A percentile compares a stretch with the other conserved stretches of the same genome.
Conservation (phyloP, 2,888 invertebrate species). For the Zelleria hepariella region DNA sequence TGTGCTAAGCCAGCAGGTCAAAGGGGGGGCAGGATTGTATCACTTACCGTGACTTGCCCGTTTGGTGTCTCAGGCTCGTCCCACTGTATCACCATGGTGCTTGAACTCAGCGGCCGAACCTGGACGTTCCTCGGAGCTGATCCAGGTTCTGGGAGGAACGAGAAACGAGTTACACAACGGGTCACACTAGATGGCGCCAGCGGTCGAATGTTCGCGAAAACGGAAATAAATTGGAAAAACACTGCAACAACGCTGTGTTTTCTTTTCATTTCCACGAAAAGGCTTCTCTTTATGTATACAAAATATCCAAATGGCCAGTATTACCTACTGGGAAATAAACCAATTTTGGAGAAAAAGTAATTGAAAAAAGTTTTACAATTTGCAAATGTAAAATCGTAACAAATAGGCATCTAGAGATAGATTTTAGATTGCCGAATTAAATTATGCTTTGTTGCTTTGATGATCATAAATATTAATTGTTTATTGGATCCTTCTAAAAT, state of each 20-base stretch:
- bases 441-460: not conserved
- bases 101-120: constrained; percentile 93
- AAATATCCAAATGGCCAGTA: not conserved
- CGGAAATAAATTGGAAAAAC: not conserved
- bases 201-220: not conserved
- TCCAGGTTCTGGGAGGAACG: constrained; percentile 84
- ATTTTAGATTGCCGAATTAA: not conserved
- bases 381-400: too few species aligned
- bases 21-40: too few species aligned
- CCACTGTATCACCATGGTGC: constrained; percentile 98
- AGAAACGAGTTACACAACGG: not conserved
- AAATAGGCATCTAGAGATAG: not conserved
- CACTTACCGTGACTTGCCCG: constrained; percentile 95
- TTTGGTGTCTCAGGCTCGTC: constrained; percentile 97
- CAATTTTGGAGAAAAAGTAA: not conserved
- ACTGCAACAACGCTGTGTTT: not conserved
- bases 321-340: not conserved
- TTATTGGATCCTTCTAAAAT: not conserved
- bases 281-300: not conserved
- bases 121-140: constrained; percentile 95
- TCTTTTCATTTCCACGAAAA: not conserved
- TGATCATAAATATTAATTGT: not conserved
- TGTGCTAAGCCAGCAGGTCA: too few species aligned
- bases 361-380: not conserved
- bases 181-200: not conserved